Percentiles rank a stretch among this genome's conserved stretches.
These are phyloP conservation scores for Acrocephalus kingi DNA, from an alignment of 2,113 vertebrate species.

Conservation along the genomic window DNA sequence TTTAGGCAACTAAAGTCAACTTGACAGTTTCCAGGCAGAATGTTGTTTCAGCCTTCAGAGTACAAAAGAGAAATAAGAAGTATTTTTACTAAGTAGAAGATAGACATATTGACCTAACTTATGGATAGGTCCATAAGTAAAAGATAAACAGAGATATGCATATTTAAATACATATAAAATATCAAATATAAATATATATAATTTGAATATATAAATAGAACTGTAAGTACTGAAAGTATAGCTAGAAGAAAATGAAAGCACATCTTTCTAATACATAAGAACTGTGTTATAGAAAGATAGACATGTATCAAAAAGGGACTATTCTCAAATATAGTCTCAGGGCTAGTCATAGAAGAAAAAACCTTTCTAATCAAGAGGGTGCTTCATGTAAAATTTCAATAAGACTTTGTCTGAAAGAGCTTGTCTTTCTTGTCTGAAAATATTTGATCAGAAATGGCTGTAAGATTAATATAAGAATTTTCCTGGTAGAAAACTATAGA, in stretches of 20 bases:
- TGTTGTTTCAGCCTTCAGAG: background rate
- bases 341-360: background rate
- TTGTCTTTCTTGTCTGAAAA: background rate
- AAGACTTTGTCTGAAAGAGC: background rate
- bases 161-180: background rate
- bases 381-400: background rate
- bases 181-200: background rate
- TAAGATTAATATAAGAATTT: background rate
- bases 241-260: background rate
- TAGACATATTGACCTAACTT: background rate
- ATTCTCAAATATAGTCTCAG: background rate
- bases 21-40: background rate
- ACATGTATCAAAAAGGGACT: background rate
- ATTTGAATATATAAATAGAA: background rate
- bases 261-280: background rate
- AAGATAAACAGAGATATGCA: background rate
- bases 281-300: background rate
- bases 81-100: background rate
- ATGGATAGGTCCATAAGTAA: background rate
- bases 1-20: background rate
- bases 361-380: background rate
- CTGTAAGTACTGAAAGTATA: background rate
- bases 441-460: background rate
- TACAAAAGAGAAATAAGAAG: background rate
- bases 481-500: background rate